Evolutionary conservation across 2,113 vertebrate genomes (phyloP), one percentile per base, ranked within the genome.

Genomic region (Mormyrus lacerda): DNA sequence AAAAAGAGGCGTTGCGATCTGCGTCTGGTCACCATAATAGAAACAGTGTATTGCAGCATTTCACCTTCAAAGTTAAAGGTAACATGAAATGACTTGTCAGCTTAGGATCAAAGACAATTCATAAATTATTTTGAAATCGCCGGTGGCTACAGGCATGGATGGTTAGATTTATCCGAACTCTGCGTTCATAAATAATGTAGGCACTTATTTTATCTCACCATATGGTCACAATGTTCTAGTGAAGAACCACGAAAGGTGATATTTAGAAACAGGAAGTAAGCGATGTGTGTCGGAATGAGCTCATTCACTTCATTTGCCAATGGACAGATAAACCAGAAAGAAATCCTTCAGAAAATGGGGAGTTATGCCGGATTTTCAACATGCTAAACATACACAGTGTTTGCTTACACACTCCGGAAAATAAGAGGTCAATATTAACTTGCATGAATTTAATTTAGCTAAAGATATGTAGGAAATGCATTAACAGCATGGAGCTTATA

Each of bases 21-120:
- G 3, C n/a, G 48, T 87, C 48, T 39, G 85, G 88, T 91, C 90
- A 89, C 50, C 79, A 58, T 69, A 83, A 92, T 53, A 88, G 58
- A 91, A 91, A 90, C 51, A 87, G 86, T 90, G 90, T 90, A 93
- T 91, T 92, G 93, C 88, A 91, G 50, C 42, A 35, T 90, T 90
- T 90, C 88, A 92, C 89, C 89, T 92, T 92, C 90, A 91, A 85
- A 76, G 85, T 39, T 89, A 87, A 88, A 50, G 84, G 85, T 79
- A 85, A 87, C 79, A 90, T 65, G 83, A 89, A 86, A 89, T 90
- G 42, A 86, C 82, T 69, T 69, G 55, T n/a, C 91, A 90, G 87
- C 84, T 90, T 61, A 51, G 58, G 90, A 91, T 92, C 90, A 91
- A 86, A 93, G 89, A 88, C 85, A 89, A 89, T 89, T 90, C 91